Evolutionary conservation across 1,140 invertebrate genomes (phyloP).

Genomic region (Drosophila prosaltans): DNA sequence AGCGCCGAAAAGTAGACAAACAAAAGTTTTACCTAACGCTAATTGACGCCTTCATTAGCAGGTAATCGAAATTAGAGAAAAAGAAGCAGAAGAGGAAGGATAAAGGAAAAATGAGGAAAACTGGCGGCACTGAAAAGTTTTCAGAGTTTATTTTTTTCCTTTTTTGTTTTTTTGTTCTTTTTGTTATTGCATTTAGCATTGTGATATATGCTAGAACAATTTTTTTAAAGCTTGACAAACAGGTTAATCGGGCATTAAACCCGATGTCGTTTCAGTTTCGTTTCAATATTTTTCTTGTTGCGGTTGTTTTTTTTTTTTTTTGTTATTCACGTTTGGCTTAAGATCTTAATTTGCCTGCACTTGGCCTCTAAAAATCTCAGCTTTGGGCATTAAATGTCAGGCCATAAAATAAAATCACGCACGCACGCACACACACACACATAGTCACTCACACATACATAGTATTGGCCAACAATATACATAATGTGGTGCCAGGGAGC

Average conservation of each 20-base stretch:
- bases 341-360: slow-evolving; percentile 44
- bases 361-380: slow-evolving; percentile 40
- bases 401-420: slow-evolving; percentile 62
- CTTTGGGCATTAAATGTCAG: slow-evolving; percentile 57
- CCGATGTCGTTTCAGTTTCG: slow-evolving; percentile 4
- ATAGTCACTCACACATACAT: background rate
- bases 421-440: slow-evolving; percentile 4
- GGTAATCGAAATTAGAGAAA: background rate
- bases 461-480: slow-evolving; percentile 34
- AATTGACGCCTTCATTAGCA: slow-evolving; percentile 50
- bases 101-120: background rate
- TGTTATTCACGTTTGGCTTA: slow-evolving; percentile 33
- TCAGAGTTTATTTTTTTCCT: background rate
- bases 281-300: background rate
- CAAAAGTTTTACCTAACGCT: slow-evolving; percentile 40
- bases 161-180: background rate
- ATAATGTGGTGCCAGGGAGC: slow-evolving; percentile 10
- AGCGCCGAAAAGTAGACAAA: slow-evolving; percentile 42
- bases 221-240: slow-evolving; percentile 35
- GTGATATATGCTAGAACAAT: slow-evolving; percentile 16
- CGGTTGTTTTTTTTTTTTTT: too few species aligned
- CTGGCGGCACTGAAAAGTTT: background rate
- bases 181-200: background rate
- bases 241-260: slow-evolving; percentile 51
- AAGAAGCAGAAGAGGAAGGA: background rate